These are phyloP conservation scores for Thalpophila matura DNA, from an alignment of 2,888 invertebrate genomes.

Conservation along the genomic window DNA sequence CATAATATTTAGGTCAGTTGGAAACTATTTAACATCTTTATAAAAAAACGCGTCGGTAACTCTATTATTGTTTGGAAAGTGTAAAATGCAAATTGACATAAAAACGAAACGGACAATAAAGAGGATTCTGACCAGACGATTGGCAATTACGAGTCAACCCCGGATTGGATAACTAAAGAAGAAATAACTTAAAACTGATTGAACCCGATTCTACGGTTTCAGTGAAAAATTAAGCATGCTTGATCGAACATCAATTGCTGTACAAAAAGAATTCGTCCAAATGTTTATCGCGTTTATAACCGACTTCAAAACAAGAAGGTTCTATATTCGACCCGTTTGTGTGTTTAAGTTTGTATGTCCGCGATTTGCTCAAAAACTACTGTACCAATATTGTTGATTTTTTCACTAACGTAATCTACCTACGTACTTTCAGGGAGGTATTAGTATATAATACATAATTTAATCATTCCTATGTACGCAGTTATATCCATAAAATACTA, in stretches of 20 bases:
- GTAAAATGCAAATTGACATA: background rate
- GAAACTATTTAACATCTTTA: no score
- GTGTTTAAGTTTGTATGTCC: no score
- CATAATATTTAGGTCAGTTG: background rate
- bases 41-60: no score
- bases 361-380: no score
- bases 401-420: no score
- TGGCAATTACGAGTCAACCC: slow-evolving; percentile 25
- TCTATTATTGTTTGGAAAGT: slow-evolving; percentile 2
- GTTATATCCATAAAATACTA: no score
- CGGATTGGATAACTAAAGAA: slow-evolving; percentile 16
- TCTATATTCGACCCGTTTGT: no score
- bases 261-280: slow-evolving; percentile 8
- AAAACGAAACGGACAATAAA: slow-evolving; percentile 1
- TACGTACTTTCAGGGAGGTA: no score
- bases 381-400: no score
- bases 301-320: no score
- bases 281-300: slow-evolving; percentile 1
- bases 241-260: background rate
- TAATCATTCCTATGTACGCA: no score
- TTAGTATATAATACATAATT: no score
- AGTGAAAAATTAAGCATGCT: slow-evolving; percentile 6
- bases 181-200: slow-evolving; percentile 22
- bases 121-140: slow-evolving; percentile 16
- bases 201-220: slow-evolving; percentile 32